These are phyloP conservation scores for Gadopsis marmoratus DNA, from an alignment of 2,797 vertebrate species.

Conservation along the genomic window DNA sequence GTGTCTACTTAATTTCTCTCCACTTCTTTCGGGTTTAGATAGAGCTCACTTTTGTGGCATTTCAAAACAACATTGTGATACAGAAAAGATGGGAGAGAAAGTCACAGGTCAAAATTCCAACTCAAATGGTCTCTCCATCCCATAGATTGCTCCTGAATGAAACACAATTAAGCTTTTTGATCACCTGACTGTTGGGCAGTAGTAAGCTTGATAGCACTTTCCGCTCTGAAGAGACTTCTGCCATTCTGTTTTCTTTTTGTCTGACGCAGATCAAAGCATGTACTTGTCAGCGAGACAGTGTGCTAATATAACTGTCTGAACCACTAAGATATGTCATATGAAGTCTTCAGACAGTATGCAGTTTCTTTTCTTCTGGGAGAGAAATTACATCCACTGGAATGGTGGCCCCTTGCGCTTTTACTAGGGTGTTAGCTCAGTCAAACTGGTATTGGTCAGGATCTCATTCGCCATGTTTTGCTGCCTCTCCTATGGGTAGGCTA, in stretches of 20 bases:
- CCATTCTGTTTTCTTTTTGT: constrained; percentile 23
- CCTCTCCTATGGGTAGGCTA: constrained; percentile 25
- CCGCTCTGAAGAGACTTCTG: constrained; percentile 25
- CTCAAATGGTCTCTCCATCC: constrained; percentile 14
- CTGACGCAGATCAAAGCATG: constrained; percentile 61
- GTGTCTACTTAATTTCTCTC: background rate
- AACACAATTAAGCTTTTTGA: constrained; percentile 69
- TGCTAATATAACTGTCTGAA: constrained; percentile 69
- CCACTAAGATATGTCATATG: constrained; percentile 51
- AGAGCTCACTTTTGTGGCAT: background rate
- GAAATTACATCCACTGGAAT: constrained; percentile 17
- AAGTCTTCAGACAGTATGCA: constrained; percentile 47
- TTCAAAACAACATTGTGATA: background rate
- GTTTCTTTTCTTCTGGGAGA: constrained; percentile 45
- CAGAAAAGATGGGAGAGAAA: background rate
- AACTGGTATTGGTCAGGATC: constrained; percentile 47
- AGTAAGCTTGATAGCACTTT: constrained; percentile 59
- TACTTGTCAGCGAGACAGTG: constrained; percentile 61
- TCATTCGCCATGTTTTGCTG: constrained; percentile 20
- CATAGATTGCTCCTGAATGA: constrained; percentile 50
- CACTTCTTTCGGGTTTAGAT: background rate
- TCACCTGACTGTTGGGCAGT: constrained; percentile 50
- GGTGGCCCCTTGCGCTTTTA: constrained; percentile 43
- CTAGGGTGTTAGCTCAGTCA: constrained; percentile 39
- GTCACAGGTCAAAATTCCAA: constrained; percentile 13